These are phyloP conservation scores for Medauroidea extradentata DNA, from an alignment of 1,140 invertebrate genomes.

Conservation along the genomic window DNA sequence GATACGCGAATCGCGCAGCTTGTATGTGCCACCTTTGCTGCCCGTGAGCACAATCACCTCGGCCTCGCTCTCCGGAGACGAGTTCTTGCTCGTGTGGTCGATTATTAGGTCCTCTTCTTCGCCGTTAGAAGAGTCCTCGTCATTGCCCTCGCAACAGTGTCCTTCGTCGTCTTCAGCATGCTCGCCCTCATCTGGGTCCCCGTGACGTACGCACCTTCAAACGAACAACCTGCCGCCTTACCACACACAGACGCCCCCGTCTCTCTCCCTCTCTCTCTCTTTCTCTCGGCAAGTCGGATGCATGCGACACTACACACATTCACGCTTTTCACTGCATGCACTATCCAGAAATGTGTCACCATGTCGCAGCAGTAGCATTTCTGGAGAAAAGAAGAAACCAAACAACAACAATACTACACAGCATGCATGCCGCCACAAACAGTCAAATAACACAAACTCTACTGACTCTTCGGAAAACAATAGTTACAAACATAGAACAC, in stretches of 20 bases:
- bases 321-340: background rate
- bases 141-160: background rate
- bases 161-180: conserved; percentile 13
- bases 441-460: no score
- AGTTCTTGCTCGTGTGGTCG: conserved; percentile 3
- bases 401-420: background rate
- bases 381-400: no score
- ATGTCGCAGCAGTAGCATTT: no score
- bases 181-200: conserved; percentile 1
- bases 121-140: conserved; percentile 27
- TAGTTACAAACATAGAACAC: no score
- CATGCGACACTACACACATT: background rate
- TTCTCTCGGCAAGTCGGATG: background rate
- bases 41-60: conserved; percentile 4
- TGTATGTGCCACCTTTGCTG: conserved; percentile 10
- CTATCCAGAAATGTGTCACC: no score
- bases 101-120: conserved; percentile 38
- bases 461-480: background rate
- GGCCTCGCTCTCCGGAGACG: background rate
- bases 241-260: no score
- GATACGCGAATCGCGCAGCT: conserved; percentile 58
- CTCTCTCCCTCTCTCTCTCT: background rate
- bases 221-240: no score
- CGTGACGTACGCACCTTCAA: background rate
- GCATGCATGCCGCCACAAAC: background rate